Evolutionary conservation across 2,113 vertebrate genomes (phyloP).

Genomic region (Zosterops pallidus): DNA sequence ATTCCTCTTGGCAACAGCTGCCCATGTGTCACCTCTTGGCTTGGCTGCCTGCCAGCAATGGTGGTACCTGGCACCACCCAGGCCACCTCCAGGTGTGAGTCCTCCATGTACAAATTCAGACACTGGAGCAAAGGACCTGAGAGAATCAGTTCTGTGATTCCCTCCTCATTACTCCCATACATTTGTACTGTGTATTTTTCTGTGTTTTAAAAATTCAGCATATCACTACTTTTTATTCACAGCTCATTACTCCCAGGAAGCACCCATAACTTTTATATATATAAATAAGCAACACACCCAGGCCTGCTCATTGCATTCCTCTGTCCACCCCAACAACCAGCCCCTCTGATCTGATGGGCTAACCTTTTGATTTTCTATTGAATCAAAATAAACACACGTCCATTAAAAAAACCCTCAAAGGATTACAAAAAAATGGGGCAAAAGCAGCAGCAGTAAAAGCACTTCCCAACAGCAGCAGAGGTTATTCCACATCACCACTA

Average conservation of each 20-base stretch:
- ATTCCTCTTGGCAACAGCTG: not conserved
- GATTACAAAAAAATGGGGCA: not conserved
- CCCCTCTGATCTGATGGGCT: rapidly evolving
- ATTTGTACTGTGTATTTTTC: not conserved
- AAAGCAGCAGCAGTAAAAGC: not conserved
- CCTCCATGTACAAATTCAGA: not conserved
- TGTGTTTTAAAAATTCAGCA: not conserved
- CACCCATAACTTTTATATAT: not conserved
- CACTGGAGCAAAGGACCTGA: not conserved
- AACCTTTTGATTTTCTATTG: not conserved
- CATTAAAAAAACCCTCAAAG: not conserved
- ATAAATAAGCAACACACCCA: not conserved
- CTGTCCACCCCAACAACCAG: not conserved
- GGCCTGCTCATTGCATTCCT: not conserved
- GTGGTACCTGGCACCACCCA: not conserved
- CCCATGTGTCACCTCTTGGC: not conserved
- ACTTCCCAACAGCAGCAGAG: not conserved
- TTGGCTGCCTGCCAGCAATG: not conserved
- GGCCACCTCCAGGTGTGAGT: not conserved
- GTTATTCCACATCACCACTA: not conserved
- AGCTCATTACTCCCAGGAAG: not conserved
- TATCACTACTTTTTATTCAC: not conserved
- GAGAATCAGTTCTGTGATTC: not conserved
- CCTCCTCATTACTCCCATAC: not conserved
- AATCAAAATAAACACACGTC: not conserved